Percentiles rank a stretch among this genome's conserved stretches.
phyloP scores from a whole-genome alignment of 2,888 invertebrate genomes.

The Ormyrus nitidulus region DNA sequence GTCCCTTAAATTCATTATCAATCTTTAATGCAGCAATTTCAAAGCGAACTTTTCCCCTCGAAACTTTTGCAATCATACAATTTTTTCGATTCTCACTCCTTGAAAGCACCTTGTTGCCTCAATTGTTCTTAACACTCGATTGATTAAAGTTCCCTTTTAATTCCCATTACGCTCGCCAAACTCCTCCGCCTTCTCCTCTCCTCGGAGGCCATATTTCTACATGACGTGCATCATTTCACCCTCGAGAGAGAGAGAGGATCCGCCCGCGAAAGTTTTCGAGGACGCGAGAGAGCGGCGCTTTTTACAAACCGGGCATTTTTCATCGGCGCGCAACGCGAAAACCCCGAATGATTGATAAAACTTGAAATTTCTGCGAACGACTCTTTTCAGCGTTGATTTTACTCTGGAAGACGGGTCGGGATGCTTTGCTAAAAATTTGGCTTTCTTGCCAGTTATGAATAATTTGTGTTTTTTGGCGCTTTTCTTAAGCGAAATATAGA shows the following conservation, averaged over 20 bases:
- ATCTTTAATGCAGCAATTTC: too few species aligned
- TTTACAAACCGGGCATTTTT: conserved; percentile 17
- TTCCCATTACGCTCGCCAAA: neutral
- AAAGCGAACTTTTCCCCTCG: too few species aligned
- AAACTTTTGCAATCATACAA: too few species aligned
- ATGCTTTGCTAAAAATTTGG: too few species aligned
- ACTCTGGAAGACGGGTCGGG: too few species aligned
- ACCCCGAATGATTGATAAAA: neutral
- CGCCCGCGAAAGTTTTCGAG: conserved; percentile 18
- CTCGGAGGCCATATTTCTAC: conserved; percentile 9
- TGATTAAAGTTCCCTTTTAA: too few species aligned
- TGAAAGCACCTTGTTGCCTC: too few species aligned
- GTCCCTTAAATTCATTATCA: too few species aligned
- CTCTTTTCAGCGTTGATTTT: too few species aligned
- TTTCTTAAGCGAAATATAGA: neutral
- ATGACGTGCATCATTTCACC: conserved; percentile 37
- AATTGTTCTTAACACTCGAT: too few species aligned
- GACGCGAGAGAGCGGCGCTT: neutral
- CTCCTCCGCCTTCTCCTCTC: conserved; percentile 3
- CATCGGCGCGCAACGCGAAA: neutral
- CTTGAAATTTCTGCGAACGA: too few species aligned
- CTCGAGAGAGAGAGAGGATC: neutral
- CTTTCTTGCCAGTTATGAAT: neutral
- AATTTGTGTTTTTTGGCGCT: neutral
- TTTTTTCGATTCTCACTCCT: too few species aligned